phyloP scores from a whole-genome alignment of 1,140 invertebrate genomes.

The Pseudachorutes palmiensis region DNA sequence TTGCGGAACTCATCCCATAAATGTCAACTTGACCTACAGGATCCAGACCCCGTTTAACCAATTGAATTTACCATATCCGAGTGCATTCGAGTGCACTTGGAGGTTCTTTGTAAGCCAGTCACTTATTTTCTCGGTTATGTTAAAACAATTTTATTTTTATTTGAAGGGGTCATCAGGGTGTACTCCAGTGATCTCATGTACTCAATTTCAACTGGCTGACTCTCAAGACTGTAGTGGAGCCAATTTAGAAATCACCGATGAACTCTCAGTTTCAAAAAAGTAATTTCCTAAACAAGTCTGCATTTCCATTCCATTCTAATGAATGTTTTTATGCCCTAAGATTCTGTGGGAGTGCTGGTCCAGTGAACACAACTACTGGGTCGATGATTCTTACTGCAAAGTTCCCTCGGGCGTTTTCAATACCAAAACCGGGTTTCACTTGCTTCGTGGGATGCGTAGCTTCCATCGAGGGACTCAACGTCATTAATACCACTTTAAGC shows the following conservation, averaged over 20 bases:
- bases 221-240: conserved; percentile 17
- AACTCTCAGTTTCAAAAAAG: conserved; percentile 17
- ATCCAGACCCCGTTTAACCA: conserved; percentile 6
- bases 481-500: not conserved
- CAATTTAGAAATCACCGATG: conserved; percentile 31
- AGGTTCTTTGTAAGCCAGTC: conserved; percentile 11
- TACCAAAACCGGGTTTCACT: conserved; percentile 11
- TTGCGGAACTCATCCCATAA: not conserved
- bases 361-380: conserved; percentile 14
- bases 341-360: conserved; percentile 26
- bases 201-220: conserved; percentile 16
- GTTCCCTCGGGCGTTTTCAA: conserved; percentile 5
- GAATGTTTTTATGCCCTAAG: conserved; percentile 11
- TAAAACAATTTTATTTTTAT: not conserved
- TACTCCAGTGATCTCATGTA: conserved; percentile 24
- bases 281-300: no score
- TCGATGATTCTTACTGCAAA: conserved; percentile 12
- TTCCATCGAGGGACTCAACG: not conserved
- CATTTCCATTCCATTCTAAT: no score
- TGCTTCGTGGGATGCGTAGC: conserved; percentile 23
- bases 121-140: no score
- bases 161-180: conserved; percentile 27
- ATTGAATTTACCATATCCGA: not conserved
- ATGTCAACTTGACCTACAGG: not conserved
- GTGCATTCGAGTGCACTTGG: not conserved